Percentiles rank a stretch among this genome's conserved stretches.
phyloP scores from a whole-genome alignment of 2,888 invertebrate species.

The Agrenia bidenticulata region DNA sequence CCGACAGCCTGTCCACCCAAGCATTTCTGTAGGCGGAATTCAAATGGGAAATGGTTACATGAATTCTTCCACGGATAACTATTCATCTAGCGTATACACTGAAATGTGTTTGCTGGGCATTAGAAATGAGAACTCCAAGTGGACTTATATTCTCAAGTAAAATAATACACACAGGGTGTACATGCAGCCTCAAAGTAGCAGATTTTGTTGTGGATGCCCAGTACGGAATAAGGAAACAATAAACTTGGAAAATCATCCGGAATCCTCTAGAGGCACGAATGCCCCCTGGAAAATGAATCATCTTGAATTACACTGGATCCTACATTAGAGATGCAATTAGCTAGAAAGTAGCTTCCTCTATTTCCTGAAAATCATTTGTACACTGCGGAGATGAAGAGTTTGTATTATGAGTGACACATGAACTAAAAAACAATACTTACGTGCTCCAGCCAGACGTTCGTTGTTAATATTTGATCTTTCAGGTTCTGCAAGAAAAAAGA shows the following conservation, averaged over 20 bases:
- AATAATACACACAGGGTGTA: too few relatives aligned
- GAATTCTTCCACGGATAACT: too few relatives aligned
- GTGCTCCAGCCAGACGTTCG: conserved; percentile 92
- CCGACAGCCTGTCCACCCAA: neutral
- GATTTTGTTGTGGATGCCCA: neutral
- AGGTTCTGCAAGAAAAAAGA: conserved; percentile 73
- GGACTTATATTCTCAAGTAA: too few relatives aligned
- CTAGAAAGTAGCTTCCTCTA: too few relatives aligned
- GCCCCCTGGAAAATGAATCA: conserved; percentile 10
- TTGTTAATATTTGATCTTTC: conserved; percentile 83
- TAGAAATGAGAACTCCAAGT: too few relatives aligned
- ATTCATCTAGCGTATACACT: too few relatives aligned
- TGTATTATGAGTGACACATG: conserved; percentile 16
- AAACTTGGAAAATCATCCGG: conserved; percentile 11
- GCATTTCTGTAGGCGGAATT: too few relatives aligned
- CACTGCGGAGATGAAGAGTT: conserved; percentile 8
- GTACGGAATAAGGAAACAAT: conserved; percentile 14
- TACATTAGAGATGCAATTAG: too few relatives aligned
- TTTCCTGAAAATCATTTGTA: conserved; percentile 7
- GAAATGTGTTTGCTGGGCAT: conserved; percentile 6
- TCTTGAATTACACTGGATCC: neutral
- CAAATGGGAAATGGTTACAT: too few relatives aligned
- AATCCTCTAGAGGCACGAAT: neutral
- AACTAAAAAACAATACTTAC: conserved; percentile 63
- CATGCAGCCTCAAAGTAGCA: too few relatives aligned